phyloP scores from a whole-genome alignment of 2,888 invertebrate species.

The Meloe dianella region DNA sequence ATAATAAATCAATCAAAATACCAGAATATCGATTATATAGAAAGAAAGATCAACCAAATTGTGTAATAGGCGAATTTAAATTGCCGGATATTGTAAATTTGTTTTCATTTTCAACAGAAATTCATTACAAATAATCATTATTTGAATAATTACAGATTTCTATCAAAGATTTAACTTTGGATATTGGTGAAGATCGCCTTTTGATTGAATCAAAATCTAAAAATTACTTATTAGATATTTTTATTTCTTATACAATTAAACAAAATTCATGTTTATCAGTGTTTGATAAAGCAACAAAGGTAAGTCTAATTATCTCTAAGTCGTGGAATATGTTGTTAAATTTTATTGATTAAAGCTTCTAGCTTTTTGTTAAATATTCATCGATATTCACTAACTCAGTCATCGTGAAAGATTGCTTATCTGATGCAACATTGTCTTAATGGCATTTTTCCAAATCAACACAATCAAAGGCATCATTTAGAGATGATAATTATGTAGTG shows the following conservation, averaged over 20 bases:
- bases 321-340: background rate
- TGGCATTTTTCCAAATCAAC: too few relatives aligned
- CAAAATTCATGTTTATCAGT: constrained; percentile 62
- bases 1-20: constrained; percentile 41
- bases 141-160: constrained; percentile 60
- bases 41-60: constrained; percentile 64
- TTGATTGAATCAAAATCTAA: constrained; percentile 68
- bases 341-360: too few relatives aligned
- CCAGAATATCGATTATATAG: constrained; percentile 67
- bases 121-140: too few relatives aligned
- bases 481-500: too few relatives aligned
- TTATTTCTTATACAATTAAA: constrained; percentile 70
- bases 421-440: too few relatives aligned
- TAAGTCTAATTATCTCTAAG: constrained; percentile 27
- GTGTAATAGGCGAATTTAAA: constrained; percentile 68
- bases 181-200: constrained; percentile 78
- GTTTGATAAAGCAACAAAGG: constrained; percentile 61
- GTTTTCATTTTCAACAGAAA: too few relatives aligned
- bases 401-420: too few relatives aligned
- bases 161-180: constrained; percentile 68
- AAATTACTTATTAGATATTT: constrained; percentile 72
- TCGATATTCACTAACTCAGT: too few relatives aligned
- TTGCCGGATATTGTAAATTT: constrained; percentile 66
- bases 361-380: too few relatives aligned
- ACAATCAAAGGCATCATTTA: too few relatives aligned